A percentile compares a stretch with the other conserved stretches of the same genome.
Evolutionary conservation across 1,140 invertebrate species (phyloP).

Genomic region (Hetaerina americana): DNA sequence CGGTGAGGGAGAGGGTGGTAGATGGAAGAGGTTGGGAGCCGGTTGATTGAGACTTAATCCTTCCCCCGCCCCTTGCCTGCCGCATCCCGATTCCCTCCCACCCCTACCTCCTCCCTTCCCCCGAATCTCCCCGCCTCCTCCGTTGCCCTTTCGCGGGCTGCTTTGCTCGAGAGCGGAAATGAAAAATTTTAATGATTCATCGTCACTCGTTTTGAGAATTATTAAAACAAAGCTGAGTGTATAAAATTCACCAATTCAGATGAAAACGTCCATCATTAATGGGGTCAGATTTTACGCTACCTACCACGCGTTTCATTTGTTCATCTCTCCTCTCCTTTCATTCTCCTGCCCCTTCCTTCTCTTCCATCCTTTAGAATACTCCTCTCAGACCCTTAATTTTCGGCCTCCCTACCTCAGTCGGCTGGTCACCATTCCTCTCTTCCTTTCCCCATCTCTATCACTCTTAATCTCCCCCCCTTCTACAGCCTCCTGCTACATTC

Average conservation of each 20-base stretch:
- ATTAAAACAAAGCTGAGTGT: background rate
- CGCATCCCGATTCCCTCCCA: too few relatives aligned
- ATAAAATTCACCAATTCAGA: background rate
- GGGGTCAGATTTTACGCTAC: background rate
- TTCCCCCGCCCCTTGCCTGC: background rate
- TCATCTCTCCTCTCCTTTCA: background rate
- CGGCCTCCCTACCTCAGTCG: too few relatives aligned
- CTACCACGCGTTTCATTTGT: background rate
- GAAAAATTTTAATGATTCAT: constrained; percentile 1
- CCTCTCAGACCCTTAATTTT: too few relatives aligned
- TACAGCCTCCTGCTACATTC: too few relatives aligned
- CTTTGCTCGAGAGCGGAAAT: background rate
- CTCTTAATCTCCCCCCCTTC: too few relatives aligned
- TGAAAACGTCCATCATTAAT: background rate
- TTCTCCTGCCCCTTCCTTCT: background rate
- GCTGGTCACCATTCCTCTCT: too few relatives aligned
- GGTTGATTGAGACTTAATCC: background rate
- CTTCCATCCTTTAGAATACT: too few relatives aligned
- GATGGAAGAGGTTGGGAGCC: too few relatives aligned
- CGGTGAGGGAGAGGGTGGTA: too few relatives aligned
- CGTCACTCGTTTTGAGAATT: background rate
- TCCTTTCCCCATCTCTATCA: too few relatives aligned
- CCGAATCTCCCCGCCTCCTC: too few relatives aligned
- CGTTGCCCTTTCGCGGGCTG: background rate
- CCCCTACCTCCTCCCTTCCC: too few relatives aligned